Evolutionary conservation across 1,140 invertebrate genomes (phyloP).

Genomic region (Ceratina calcarata): DNA sequence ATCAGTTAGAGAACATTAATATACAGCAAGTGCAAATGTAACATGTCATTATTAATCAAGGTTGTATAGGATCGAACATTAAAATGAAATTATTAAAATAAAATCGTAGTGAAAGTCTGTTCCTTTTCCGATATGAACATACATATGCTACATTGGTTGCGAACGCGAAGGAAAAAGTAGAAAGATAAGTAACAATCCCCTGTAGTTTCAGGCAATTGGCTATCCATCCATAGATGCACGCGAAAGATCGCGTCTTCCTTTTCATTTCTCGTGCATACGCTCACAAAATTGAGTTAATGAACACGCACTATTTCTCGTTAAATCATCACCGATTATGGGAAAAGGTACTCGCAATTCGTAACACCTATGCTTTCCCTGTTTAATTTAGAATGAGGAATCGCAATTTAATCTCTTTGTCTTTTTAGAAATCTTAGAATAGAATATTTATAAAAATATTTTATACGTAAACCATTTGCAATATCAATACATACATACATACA

Average conservation of each 20-base stretch:
- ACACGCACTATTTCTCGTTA: not conserved
- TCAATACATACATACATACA: too few relatives aligned
- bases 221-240: slow-evolving; percentile 11
- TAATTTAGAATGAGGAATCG: too few relatives aligned
- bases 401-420: too few relatives aligned
- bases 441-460: too few relatives aligned
- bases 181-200: not conserved
- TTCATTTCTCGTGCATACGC: not conserved
- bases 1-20: too few relatives aligned
- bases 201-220: not conserved
- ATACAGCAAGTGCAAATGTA: too few relatives aligned
- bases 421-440: too few relatives aligned
- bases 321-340: not conserved
- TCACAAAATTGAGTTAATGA: not conserved
- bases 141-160: too few relatives aligned
- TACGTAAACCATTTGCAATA: too few relatives aligned
- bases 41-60: not conserved
- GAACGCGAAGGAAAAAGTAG: too few relatives aligned
- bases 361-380: too few relatives aligned
- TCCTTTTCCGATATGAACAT: not conserved
- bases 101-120: not conserved
- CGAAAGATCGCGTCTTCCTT: slow-evolving; percentile 5
- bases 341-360: not conserved
- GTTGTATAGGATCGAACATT: not conserved
- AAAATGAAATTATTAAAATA: not conserved